Evolutionary conservation across 2,888 invertebrate species (phyloP).

Genomic region (Meganola albula): DNA sequence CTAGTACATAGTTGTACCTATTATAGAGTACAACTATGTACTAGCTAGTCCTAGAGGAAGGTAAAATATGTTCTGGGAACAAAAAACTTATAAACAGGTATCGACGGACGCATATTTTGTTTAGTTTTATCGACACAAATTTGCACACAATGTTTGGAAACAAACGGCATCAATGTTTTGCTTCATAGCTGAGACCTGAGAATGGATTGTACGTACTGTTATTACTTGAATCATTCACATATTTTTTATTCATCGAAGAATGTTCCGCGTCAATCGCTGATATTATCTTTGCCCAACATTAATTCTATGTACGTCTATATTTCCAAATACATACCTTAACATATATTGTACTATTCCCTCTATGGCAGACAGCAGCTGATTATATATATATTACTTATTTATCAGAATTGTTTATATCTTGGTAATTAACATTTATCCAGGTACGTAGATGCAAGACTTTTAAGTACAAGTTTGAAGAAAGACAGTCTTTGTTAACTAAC

Average conservation of each 20-base stretch:
- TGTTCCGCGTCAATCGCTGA: slow-evolving; percentile 11
- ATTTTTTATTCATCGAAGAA: slow-evolving; percentile 29
- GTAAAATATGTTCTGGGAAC: too few species aligned
- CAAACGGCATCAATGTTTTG: slow-evolving; percentile 53
- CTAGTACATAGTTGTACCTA: too few species aligned
- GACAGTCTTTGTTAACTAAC: slow-evolving; percentile 45
- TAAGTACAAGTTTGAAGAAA: slow-evolving; percentile 24
- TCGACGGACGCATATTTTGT: slow-evolving; percentile 46
- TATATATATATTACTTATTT: too few species aligned
- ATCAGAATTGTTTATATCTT: too few species aligned
- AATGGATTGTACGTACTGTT: slow-evolving; percentile 51
- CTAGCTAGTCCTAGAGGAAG: too few species aligned
- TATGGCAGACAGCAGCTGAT: neutral
- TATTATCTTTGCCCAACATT: too few species aligned
- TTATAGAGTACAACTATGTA: too few species aligned
- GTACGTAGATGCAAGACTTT: slow-evolving; percentile 3
- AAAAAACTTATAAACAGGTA: slow-evolving; percentile 37
- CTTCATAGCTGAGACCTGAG: slow-evolving; percentile 45
- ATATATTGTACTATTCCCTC: too few species aligned
- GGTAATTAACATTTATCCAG: neutral
- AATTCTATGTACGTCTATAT: too few species aligned
- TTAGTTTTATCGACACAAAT: slow-evolving; percentile 58
- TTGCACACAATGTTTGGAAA: slow-evolving; percentile 68
- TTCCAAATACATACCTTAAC: too few species aligned
- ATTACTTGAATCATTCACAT: slow-evolving; percentile 38